Evolutionary conservation across 1,140 invertebrate genomes (phyloP), one percentile per base, ranked within the genome.

Genomic region (Paracyclopina nana): DNA sequence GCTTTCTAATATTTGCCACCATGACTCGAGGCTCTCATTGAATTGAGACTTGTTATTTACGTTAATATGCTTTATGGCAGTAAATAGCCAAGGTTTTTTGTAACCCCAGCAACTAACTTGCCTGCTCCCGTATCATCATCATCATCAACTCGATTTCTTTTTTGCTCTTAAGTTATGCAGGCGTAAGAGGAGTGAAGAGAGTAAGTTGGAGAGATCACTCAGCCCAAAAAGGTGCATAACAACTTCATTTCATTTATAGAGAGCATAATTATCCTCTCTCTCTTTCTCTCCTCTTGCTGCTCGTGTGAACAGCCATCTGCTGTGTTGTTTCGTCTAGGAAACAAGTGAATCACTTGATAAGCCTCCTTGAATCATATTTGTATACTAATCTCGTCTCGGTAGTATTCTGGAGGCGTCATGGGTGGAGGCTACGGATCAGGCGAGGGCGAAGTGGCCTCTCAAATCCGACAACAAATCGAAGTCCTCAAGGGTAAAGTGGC

Each of bases 391-490:
- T 38, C 20, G 14, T 38, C 20, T 20, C 34, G 5, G 4, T 20
- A 16, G 20, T 38, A 16, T 38, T 38, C 34, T 9, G n/a, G 5
- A 38, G 34, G 20, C 14, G 14, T 38, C 34, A 9, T n/a, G n/a
- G n/a, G 20, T 16, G 14, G 20, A n/a, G 5, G 14, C 34, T n/a
- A 20, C n/a, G n/a, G 34, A 20, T 38, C n/a, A 38, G 34, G 34
- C 14, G 34, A 38, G 5, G 4, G 34, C 34, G 34, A 38, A 5
- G 20, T 38, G 14, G 14, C 34, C 34, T 16, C 14, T 9, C 16
- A 27, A 11, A 48, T 48, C 16, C 45, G 45, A 24, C 22, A 22
- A 16, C 45, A 48, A 12, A 29, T 48, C 9, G 25, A 28, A 16
- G 11, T 48, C 24, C 45, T 48, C 4, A 26, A 48, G 28, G 14